Conservation (phyloP, 2,888 invertebrate genomes). For the Sinelater perroti region DNA sequence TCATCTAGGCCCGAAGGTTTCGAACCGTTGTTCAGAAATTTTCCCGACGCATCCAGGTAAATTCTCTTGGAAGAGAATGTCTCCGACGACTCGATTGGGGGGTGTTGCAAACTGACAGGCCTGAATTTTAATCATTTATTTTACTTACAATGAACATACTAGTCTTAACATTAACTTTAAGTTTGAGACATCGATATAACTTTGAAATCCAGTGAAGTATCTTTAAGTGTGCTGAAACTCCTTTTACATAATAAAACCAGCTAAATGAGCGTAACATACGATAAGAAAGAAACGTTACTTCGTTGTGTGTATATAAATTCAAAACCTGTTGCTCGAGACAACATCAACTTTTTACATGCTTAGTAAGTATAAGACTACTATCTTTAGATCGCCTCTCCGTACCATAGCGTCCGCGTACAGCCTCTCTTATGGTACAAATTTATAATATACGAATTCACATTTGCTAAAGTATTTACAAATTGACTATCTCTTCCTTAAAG, state of each 20-base stretch:
- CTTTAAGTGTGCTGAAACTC: conserved; percentile 36
- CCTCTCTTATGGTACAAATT: conserved; percentile 36
- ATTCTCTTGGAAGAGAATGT: no score
- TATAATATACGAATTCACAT: conserved; percentile 38
- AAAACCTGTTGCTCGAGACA: conserved; percentile 29
- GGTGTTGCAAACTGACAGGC: no score
- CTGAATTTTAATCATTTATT: conserved; percentile 36
- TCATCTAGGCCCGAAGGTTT: no score
- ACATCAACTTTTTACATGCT: conserved; percentile 37
- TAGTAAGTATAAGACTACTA: conserved; percentile 26
- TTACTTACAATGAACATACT: conserved; percentile 40
- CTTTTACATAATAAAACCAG: conserved; percentile 31
- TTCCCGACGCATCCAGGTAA: no score
- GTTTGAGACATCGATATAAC: conserved; percentile 38
- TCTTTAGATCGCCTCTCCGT: conserved; percentile 16
- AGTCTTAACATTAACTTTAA: conserved; percentile 40
- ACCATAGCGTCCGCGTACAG: conserved; percentile 29
- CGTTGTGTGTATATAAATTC: conserved; percentile 36
- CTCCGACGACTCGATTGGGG: no score
- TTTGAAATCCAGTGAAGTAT: conserved; percentile 37
- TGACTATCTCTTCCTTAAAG: conserved; percentile 52
- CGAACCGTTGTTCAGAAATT: no score
- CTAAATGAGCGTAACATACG: conserved; percentile 30
- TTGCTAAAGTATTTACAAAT: conserved; percentile 54
- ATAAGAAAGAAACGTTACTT: conserved; percentile 33